A percentile compares a stretch with the other conserved stretches of the same genome.
phyloP scores from a whole-genome alignment of 2,888 invertebrate species.

The Apamea monoglypha region DNA sequence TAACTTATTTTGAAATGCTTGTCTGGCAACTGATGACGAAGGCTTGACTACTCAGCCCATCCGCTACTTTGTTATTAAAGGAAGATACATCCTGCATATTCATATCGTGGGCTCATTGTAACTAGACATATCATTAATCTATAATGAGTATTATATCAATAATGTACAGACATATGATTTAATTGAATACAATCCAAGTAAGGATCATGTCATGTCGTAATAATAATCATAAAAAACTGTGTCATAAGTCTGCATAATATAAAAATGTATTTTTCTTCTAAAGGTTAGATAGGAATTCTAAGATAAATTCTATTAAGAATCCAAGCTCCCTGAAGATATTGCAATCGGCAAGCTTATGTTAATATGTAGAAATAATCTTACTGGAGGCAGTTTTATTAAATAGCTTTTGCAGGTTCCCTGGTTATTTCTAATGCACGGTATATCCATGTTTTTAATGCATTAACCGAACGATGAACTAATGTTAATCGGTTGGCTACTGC shows the following conservation, averaged over 20 bases:
- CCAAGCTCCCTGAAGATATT: conserved; percentile 18
- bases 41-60: not conserved
- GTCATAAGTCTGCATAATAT: not conserved
- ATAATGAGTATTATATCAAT: not conserved
- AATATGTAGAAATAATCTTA: conserved; percentile 38
- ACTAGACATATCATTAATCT: not conserved
- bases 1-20: conserved; percentile 13
- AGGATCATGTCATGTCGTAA: conserved; percentile 19
- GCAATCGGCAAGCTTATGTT: conserved; percentile 23
- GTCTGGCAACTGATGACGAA: conserved; percentile 1
- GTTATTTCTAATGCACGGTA: conserved; percentile 35
- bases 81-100: conserved; percentile 3
- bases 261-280: not conserved
- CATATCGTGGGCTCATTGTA: not conserved
- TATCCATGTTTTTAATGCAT: conserved; percentile 27
- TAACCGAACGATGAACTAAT: conserved; percentile 20
- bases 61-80: not conserved
- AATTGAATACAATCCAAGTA: conserved; percentile 12
- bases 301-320: conserved; percentile 17
- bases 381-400: conserved; percentile 22
- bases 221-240: conserved; percentile 23
- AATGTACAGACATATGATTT: conserved; percentile 22
- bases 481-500: conserved; percentile 10
- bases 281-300: conserved; percentile 9
- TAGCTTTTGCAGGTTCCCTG: conserved; percentile 11